Base-by-base conservation (phyloP, 2,888 invertebrate species). In the Zootermopsis nevadensis region DNA sequence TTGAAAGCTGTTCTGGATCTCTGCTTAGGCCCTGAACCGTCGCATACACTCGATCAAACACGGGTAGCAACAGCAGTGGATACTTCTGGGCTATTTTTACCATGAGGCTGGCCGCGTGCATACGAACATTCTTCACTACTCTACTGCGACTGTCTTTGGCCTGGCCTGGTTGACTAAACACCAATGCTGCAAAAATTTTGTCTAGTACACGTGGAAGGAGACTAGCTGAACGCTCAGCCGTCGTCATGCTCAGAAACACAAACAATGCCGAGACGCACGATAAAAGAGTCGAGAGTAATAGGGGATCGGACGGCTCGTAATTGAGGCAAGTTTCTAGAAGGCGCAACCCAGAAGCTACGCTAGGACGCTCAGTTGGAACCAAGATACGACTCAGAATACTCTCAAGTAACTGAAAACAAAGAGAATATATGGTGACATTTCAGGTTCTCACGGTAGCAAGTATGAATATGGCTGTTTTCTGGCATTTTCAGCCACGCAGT, bases 211-310 rank as follows among this genome's bases (percentile, higher is more conserved):
- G 93, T 0, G 96, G 95, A 79, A 98, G 88, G 48, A 96, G 90
- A 0, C 92, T 91, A 22, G 84, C 81, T 42, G 84, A 80, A 55
- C 60, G 72, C 19, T 82, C 84, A 22, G 89, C 95, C 66, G 96
- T 95, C 0, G 96, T 95, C 93, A 96, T 95, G 87, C 95, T 96
- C 33, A 98, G 92, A 90, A 97, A 98, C 42, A 97, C 96, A 89
- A 98, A 97, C 2, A 98, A 91, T 0, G 97, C 96, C 1, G 98
- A 98, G 86, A 98, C 95, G 89, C 97, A 96, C 0, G 98, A 98
- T n/a, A 98, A 90, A 83, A 97, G 89, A 80, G 95, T 93, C 0
- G 98, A 98, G 35, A 96, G 90, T 81, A 97, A 92, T 85, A 96
- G 91, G 1, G 98, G 96, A 90, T 97, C 95, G 82, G 91, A 92